Evolutionary conservation across 2,888 invertebrate genomes (phyloP).

Genomic region (Leistus spinibarbis): DNA sequence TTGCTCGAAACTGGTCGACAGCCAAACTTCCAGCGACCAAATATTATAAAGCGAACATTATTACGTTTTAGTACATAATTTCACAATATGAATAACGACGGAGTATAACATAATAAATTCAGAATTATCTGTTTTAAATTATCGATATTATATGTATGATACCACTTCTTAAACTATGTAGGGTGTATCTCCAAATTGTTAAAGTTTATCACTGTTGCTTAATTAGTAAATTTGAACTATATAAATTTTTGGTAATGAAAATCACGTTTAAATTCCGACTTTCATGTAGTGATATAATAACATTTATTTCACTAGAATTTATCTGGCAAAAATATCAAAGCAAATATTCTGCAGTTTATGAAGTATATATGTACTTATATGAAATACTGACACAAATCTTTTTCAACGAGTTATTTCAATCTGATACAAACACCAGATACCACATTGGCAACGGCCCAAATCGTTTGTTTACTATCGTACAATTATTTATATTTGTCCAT

Average conservation of each 20-base stretch:
- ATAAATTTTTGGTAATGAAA: no score
- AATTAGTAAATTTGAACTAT: no score
- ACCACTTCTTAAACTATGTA: no score
- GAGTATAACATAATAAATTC: neutral
- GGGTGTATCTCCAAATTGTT: no score
- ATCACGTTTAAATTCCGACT: neutral
- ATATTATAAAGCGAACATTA: neutral
- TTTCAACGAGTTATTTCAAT: slow-evolving; percentile 28
- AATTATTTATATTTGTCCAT: slow-evolving; percentile 37
- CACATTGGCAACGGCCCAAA: slow-evolving; percentile 25
- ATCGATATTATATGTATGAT: neutral
- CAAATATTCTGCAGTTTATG: neutral
- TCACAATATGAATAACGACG: neutral
- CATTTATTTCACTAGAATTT: neutral
- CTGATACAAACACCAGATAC: slow-evolving; percentile 31
- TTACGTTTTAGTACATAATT: neutral
- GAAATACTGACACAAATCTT: slow-evolving; percentile 24
- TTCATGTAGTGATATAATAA: neutral
- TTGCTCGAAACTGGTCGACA: neutral
- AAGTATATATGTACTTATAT: neutral
- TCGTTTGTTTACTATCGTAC: slow-evolving; percentile 33
- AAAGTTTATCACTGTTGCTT: no score
- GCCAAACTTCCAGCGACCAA: neutral
- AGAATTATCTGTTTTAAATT: neutral
- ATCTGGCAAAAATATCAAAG: neutral